Evolutionary conservation across 2,797 vertebrate species (phyloP).

Genomic region (Neostethus bicornis): DNA sequence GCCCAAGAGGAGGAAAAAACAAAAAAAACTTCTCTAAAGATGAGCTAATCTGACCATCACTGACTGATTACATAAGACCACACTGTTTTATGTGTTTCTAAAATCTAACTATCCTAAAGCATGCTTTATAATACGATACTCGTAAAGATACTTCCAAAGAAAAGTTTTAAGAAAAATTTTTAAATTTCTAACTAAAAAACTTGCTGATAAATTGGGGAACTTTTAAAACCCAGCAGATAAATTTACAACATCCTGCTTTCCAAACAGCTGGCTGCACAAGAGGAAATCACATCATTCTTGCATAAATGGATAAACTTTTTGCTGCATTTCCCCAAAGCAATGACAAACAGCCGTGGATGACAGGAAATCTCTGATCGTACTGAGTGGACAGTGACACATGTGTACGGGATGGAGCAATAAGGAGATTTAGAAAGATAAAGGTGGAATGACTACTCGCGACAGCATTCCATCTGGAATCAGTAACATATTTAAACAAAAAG

Average conservation of each 20-base stretch:
- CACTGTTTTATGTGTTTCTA: background rate
- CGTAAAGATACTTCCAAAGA: no score
- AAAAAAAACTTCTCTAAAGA: constrained; percentile 43
- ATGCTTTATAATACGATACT: no score
- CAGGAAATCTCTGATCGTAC: constrained; percentile 17
- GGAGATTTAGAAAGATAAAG: constrained; percentile 27
- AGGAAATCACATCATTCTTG: constrained; percentile 58
- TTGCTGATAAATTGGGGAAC: constrained; percentile 2
- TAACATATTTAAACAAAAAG: constrained; percentile 29
- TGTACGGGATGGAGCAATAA: constrained; percentile 20
- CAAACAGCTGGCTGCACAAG: constrained; percentile 44
- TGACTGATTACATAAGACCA: background rate
- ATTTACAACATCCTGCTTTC: constrained; percentile 64
- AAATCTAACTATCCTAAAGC: background rate
- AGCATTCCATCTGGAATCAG: no score
- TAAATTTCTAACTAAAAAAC: background rate
- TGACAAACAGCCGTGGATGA: constrained; percentile 2
- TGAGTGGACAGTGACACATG: constrained; percentile 22
- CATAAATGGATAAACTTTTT: constrained; percentile 55
- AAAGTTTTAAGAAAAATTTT: background rate
- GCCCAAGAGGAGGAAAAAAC: constrained; percentile 66
- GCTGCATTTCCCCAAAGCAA: constrained; percentile 34
- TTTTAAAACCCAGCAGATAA: constrained; percentile 22
- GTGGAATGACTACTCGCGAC: constrained; percentile 13
- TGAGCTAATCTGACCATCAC: constrained; percentile 12